A percentile compares a stretch with the other conserved stretches of the same genome.
These are phyloP conservation scores for Drosophila mauritiana DNA, from an alignment of 1,140 invertebrate species.

Conservation along the genomic window DNA sequence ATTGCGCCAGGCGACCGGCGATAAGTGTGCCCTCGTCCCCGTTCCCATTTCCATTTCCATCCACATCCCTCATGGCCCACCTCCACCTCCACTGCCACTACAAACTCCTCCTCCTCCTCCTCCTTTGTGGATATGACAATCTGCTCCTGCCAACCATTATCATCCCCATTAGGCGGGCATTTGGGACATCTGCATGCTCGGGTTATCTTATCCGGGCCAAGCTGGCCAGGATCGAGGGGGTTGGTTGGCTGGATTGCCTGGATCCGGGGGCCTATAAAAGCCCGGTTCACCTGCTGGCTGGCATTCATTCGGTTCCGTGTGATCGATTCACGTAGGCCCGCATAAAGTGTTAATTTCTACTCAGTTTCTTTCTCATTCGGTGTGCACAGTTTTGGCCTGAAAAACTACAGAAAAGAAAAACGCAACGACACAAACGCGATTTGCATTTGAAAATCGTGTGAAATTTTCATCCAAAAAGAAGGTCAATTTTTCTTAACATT, in stretches of 20 bases:
- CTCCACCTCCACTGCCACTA: background rate
- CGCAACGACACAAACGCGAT: conserved; percentile 43
- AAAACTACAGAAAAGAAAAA: conserved; percentile 16
- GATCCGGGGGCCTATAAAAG: conserved; percentile 60
- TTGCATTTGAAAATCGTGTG: conserved; percentile 78
- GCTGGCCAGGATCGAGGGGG: conserved; percentile 65
- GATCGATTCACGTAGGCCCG: conserved; percentile 60
- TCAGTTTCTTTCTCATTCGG: conserved; percentile 9
- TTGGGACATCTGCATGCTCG: conserved; percentile 55
- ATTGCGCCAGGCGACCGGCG: conserved; percentile 51
- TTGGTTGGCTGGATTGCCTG: conserved; percentile 11
- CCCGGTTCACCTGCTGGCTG: conserved; percentile 62
- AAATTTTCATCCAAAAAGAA: conserved; percentile 58
- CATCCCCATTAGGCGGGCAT: conserved; percentile 66
- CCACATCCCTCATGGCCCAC: conserved; percentile 11
- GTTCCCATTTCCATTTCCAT: background rate
- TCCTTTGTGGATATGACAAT: conserved; percentile 2
- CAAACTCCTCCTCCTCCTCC: too few relatives aligned
- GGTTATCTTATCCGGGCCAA: conserved; percentile 71
- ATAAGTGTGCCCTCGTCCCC: conserved; percentile 44
- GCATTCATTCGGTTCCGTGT: conserved; percentile 65
- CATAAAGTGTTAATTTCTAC: conserved; percentile 70
- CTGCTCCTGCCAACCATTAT: conserved; percentile 29
- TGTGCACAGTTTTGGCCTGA: conserved; percentile 26
- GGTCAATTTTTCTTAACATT: conserved; percentile 46